Evolutionary conservation across 2,113 vertebrate species (phyloP), one percentile per base, ranked within the genome.

Genomic region (Eclectus roratus): DNA sequence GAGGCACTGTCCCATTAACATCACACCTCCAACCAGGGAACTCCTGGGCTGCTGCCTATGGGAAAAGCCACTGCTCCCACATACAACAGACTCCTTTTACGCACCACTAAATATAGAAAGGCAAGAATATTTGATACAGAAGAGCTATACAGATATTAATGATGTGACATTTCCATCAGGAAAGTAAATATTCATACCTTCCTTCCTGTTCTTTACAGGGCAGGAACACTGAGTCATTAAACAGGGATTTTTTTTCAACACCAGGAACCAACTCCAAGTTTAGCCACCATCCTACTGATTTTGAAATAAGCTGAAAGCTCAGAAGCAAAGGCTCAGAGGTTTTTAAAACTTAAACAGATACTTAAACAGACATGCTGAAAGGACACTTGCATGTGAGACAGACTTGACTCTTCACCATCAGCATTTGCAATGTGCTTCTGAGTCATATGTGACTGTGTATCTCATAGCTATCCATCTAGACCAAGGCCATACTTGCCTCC

Each of bases 101-200:
- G 43, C 70, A 81, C 37, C 35, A 64, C n/a, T 88, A 89, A 86
- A 88, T 47, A 91, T 18, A 85, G 85, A 88, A 91, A 63, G 23
- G 64, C 31, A 85, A 72, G 61, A 85, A 89, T 91, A 89, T 35
- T 93, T 79, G 74, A 93, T 53, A 89, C 19, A 55, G 41, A 64
- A 89, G 55, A 91, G 20, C 52, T 55, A 28, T 58, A 50, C 52
- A 60, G 47, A 56, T 77, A 87, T 82, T 61, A 87, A 85, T 61
- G 63, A 95, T 68, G 70, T 27, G 91, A 61, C 60, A 68, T 66
- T 88, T 80, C 60, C 74, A 35, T 41, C 69, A 84, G 65, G 64
- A 74, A 87, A 81, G 78, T 74, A 94, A 91, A 91, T 94, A 94
- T 91, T 93, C 81, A 95, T 77, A 88, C 44, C 41, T 68, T 46